Conservation (phyloP, 2,113 vertebrate genomes). For the Henicopernis longicauda region DNA sequence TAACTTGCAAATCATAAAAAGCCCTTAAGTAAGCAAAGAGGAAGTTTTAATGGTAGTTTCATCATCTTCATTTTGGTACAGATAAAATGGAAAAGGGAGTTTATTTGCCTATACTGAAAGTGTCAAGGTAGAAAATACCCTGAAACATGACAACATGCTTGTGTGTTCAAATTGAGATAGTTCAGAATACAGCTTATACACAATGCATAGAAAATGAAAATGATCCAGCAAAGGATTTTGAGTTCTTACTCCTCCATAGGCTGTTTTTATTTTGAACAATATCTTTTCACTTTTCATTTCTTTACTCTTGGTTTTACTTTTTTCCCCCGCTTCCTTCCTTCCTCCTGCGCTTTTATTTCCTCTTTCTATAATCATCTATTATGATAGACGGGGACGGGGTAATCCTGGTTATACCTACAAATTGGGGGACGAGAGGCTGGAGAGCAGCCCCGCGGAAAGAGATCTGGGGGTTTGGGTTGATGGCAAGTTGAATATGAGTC, state of each 20-base stretch:
- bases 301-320: neutral
- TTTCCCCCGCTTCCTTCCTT: neutral
- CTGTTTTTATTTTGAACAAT: neutral
- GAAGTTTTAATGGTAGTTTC: neutral
- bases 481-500: neutral
- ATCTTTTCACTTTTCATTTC: neutral
- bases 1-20: neutral
- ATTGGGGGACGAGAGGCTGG: neutral
- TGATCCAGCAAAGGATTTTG: neutral
- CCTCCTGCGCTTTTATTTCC: neutral
- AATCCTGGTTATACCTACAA: neutral
- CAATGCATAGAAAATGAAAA: neutral
- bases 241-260: neutral
- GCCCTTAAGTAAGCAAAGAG: neutral
- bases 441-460: neutral
- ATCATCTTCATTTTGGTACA: neutral
- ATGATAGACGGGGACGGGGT: neutral
- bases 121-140: neutral
- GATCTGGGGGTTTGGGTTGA: neutral
- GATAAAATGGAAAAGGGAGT: neutral
- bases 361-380: neutral
- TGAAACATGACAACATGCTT: neutral
- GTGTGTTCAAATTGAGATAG: neutral
- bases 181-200: neutral
- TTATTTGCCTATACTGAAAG: neutral